These are phyloP conservation scores for Lithodes maja DNA, from an alignment of 2,888 invertebrate genomes.

Conservation along the genomic window DNA sequence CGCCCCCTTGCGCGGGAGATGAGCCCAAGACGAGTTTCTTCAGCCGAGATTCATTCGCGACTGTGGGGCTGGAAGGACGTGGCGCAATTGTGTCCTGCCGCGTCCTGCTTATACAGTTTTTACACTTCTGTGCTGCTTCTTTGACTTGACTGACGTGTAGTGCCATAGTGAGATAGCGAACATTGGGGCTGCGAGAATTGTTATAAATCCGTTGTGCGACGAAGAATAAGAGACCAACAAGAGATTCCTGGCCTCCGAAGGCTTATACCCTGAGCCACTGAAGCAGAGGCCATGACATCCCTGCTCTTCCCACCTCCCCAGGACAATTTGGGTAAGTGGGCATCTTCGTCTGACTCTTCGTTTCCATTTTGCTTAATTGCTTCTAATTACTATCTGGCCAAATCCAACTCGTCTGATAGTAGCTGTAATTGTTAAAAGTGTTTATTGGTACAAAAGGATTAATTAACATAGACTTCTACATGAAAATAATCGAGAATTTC, in stretches of 20 bases:
- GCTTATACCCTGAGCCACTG: neutral
- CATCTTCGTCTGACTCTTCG: no score
- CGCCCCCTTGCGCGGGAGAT: constrained; percentile 45
- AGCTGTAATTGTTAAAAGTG: no score
- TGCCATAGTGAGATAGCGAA: constrained; percentile 20
- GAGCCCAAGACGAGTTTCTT: constrained; percentile 55
- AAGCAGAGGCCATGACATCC: constrained; percentile 41
- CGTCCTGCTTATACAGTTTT: constrained; percentile 12
- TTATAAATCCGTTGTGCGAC: constrained; percentile 24
- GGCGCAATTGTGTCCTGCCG: constrained; percentile 49
- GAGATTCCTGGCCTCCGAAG: no score
- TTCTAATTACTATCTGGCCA: no score
- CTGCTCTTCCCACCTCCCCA: constrained; percentile 40
- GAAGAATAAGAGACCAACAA: neutral
- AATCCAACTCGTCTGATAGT: no score
- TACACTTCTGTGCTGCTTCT: neutral
- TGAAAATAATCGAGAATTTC: no score
- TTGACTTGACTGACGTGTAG: constrained; percentile 6
- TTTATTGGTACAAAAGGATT: no score
- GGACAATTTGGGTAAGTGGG: constrained; percentile 30
- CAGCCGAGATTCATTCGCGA: constrained; percentile 57
- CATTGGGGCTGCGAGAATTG: constrained; percentile 28
- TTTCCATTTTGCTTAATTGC: no score
- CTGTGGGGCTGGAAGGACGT: constrained; percentile 47
- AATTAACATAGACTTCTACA: no score